Evolutionary conservation across 2,113 vertebrate genomes (phyloP), one percentile per base, ranked within the genome.

Genomic region (Ibidorhyncha struthersii): DNA sequence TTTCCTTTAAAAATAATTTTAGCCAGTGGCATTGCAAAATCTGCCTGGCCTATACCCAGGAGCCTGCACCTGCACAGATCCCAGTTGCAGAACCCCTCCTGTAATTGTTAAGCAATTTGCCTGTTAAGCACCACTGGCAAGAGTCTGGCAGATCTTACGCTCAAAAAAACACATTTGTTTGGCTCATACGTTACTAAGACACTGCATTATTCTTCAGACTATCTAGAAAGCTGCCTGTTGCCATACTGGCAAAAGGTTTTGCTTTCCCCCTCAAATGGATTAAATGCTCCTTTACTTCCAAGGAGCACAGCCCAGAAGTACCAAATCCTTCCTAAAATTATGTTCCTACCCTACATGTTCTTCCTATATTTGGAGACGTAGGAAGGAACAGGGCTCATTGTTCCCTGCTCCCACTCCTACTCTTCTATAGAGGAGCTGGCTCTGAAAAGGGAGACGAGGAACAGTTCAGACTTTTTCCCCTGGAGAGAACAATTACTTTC

Each of bases 41-140:
- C 95, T 90, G 83, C 72, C 97, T 98, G 98, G 98, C 97, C 93
- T 36, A 5, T 71, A 82, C 95, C 97, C 98, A 98, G 97, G 59
- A 94, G 73, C 69, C 92, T 94, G 98, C 98, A 98, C 98, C 98
- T 98, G 98, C 97, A 88, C 67, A 84, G 91, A 97, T 97, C 96
- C 97, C 97, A 97, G 97, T 97, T 97, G 96, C 86, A 95, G 87
- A 97, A 79, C 86, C 72, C 92, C 90, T 90, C 19, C 90, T 72
- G 71, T 50, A 96, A 97, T 94, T 98, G 93, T 97, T 96, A 96
- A 98, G 97, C 95, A 98, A 98, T 97, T 96, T 98, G 96, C 94
- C 94, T 94, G 94, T 97, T 98, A 97, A 96, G 95, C 86, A 97
- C 97, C 97, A 93, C 96, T 98, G 98, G 98, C 96, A 97, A 98